Conservation (phyloP, 2,797 vertebrate species). For the Sphaeramia orbicularis region DNA sequence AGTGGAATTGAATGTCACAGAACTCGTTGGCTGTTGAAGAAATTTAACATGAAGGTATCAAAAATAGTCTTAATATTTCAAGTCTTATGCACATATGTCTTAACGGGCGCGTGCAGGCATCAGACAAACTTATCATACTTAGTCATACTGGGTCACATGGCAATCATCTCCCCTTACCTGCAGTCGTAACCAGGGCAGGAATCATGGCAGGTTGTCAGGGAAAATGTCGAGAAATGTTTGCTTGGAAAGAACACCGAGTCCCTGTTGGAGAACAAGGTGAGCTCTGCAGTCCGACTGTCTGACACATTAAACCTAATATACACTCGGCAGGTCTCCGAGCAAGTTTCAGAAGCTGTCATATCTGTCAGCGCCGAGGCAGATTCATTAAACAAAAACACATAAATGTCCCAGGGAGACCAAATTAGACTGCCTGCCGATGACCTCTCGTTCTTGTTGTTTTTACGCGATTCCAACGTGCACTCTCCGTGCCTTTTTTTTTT, state of each 20-base stretch:
- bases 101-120: conserved; percentile 28
- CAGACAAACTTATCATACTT: conserved; percentile 39
- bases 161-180: conserved; percentile 53
- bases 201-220: conserved; percentile 61
- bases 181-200: conserved; percentile 52
- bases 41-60: conserved; percentile 36
- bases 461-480: conserved; percentile 29
- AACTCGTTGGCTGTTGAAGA: conserved; percentile 20
- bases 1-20: conserved; percentile 29
- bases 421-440: conserved; percentile 56
- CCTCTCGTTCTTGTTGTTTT: conserved; percentile 53
- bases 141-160: conserved; percentile 48
- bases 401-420: conserved; percentile 51
- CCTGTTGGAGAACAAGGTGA: conserved; percentile 57
- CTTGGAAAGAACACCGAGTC: conserved; percentile 39
- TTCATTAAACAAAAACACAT: conserved; percentile 60
- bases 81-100: conserved; percentile 5
- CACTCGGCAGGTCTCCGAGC: conserved; percentile 31
- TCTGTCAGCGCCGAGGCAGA: conserved; percentile 41
- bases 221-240: conserved; percentile 63
- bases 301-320: conserved; percentile 59
- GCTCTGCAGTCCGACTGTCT: conserved; percentile 40
- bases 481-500: background rate
- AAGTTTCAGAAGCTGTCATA: conserved; percentile 55
- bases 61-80: conserved; percentile 18